Evolutionary conservation across 2,888 invertebrate species (phyloP).

Genomic region (Athalia circularis): DNA sequence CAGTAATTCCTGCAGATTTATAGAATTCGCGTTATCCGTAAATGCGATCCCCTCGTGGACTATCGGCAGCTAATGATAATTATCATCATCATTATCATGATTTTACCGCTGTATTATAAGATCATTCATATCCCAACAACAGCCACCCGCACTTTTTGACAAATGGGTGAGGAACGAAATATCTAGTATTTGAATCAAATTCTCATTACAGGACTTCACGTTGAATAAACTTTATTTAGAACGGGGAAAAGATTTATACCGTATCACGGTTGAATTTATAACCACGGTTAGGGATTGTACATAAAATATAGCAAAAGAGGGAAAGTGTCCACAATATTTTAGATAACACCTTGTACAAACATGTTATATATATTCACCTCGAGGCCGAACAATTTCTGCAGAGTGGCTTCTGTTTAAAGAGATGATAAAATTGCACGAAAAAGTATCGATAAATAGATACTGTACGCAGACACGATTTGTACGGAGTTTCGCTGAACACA

Average conservation of each 20-base stretch:
- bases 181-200: not conserved
- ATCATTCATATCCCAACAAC: no score
- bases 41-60: slow-evolving; percentile 4
- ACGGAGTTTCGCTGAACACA: no score
- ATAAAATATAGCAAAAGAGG: not conserved
- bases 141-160: no score
- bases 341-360: slow-evolving; percentile 8
- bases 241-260: slow-evolving; percentile 6
- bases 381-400: slow-evolving; percentile 7
- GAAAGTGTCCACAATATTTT: not conserved
- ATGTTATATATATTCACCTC: not conserved
- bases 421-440: not conserved
- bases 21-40: slow-evolving; percentile 3
- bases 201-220: not conserved
- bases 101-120: no score
- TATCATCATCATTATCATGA: not conserved
- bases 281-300: not conserved
- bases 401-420: not conserved
- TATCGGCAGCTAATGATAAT: slow-evolving; percentile 16
- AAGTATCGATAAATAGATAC: not conserved
- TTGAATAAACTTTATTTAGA: not conserved
- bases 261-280: slow-evolving; percentile 1
- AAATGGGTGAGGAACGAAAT: not conserved
- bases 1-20: no score
- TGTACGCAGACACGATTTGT: no score